phyloP scores from a whole-genome alignment of 2,888 invertebrate species.

The Hymenopus coronatus region DNA sequence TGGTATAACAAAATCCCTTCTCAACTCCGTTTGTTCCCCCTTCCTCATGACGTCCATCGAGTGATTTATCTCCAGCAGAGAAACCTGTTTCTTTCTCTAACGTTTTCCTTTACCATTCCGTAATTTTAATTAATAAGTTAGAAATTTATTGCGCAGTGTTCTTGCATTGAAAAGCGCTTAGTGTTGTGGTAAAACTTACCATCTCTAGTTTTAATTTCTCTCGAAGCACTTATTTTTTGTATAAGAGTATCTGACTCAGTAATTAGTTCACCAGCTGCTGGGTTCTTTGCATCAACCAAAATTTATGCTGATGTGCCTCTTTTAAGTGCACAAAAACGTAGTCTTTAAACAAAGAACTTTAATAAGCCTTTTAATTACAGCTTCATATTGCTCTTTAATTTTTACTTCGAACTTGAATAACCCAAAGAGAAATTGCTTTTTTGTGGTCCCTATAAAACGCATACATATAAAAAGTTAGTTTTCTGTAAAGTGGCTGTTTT shows the following conservation, averaged over 20 bases:
- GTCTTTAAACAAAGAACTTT: too few species aligned
- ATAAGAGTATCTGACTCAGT: neutral
- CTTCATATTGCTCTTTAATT: too few species aligned
- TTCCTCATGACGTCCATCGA: neutral
- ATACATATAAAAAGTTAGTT: too few species aligned
- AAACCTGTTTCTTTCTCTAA: neutral
- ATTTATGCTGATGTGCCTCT: neutral
- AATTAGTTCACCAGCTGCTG: neutral
- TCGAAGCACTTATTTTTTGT: neutral
- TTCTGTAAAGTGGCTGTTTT: too few species aligned
- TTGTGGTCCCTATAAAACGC: too few species aligned
- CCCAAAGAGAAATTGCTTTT: too few species aligned
- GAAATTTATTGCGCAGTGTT: neutral
- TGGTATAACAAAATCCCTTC: neutral
- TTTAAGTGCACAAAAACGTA: neutral
- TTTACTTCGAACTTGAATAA: too few species aligned
- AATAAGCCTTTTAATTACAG: too few species aligned
- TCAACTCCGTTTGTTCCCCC: neutral
- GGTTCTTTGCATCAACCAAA: neutral
- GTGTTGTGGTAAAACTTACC: neutral
- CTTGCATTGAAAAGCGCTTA: neutral
- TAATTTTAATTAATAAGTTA: neutral
- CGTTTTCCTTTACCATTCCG: neutral
- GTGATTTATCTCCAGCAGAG: neutral
- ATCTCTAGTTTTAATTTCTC: neutral